phyloP scores from a whole-genome alignment of 2,797 vertebrate genomes.

The Meriones psammophilus region DNA sequence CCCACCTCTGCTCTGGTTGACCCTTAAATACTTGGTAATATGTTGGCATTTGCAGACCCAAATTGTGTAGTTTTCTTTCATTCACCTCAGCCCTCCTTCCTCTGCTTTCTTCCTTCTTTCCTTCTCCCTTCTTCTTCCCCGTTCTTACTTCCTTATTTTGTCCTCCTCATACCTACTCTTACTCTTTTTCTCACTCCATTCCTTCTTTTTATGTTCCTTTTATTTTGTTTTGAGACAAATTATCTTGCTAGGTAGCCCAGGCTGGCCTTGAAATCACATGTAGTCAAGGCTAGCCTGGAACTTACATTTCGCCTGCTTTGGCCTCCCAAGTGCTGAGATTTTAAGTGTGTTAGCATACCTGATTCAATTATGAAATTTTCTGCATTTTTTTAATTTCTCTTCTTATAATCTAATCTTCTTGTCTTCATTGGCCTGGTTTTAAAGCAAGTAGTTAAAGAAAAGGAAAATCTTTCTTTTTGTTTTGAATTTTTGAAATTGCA shows the following conservation, averaged over 20 bases:
- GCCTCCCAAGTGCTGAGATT: neutral
- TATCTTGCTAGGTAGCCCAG: neutral
- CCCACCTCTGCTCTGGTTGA: neutral
- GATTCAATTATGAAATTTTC: neutral
- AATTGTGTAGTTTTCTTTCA: neutral
- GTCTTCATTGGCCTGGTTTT: neutral
- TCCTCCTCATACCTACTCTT: neutral
- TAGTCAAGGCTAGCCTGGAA: neutral
- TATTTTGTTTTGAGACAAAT: neutral
- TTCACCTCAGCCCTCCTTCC: neutral
- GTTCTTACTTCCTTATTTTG: too few relatives aligned
- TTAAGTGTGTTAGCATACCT: neutral
- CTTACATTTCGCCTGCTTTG: neutral
- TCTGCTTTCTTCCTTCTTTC: neutral
- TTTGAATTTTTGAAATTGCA: neutral
- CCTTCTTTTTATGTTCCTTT: neutral
- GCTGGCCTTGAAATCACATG: neutral
- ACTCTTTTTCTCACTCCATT: neutral
- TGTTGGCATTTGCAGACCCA: rapidly evolving
- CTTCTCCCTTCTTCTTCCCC: too few relatives aligned
- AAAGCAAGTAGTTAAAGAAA: neutral
- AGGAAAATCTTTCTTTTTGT: neutral
- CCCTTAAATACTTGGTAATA: neutral
- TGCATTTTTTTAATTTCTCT: neutral
- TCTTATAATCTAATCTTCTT: neutral